Evolutionary conservation across 2,888 invertebrate species (phyloP).

Genomic region (Orchesella flavescens): DNA sequence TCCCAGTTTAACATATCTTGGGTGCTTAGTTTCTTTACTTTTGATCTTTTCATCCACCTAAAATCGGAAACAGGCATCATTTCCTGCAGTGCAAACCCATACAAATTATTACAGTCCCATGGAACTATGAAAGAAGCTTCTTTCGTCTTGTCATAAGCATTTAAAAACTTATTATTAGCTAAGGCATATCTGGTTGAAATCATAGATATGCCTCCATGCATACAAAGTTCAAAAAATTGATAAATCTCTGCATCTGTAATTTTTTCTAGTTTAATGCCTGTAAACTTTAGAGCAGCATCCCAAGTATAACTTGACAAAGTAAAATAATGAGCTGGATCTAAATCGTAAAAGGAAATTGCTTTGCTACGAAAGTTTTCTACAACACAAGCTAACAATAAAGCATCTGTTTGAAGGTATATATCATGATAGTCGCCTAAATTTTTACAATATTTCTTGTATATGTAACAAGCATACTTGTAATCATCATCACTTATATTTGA

Average conservation of each 20-base stretch:
- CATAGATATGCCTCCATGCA: constrained; percentile 39
- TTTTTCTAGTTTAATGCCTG: constrained; percentile 22
- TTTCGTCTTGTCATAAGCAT: neutral
- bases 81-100: constrained; percentile 20
- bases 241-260: constrained; percentile 21
- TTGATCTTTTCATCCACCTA: constrained; percentile 3
- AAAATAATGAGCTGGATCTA: constrained; percentile 51
- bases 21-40: neutral
- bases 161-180: constrained; percentile 37
- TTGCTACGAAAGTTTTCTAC: constrained; percentile 38
- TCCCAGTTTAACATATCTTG: constrained; percentile 15
- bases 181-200: constrained; percentile 22
- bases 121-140: constrained; percentile 17
- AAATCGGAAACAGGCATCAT: constrained; percentile 14
- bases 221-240: constrained; percentile 32
- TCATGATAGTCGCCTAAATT: constrained; percentile 47
- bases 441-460: constrained; percentile 35
- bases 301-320: constrained; percentile 27
- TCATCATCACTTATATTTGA: constrained; percentile 13
- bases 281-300: constrained; percentile 36
- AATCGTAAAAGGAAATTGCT: constrained; percentile 2
- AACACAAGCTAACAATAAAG: constrained; percentile 32
- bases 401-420: constrained; percentile 31
- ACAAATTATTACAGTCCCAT: constrained; percentile 37
- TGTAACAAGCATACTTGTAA: constrained; percentile 22